Evolutionary conservation across 2,797 vertebrate genomes (phyloP).

Genomic region (Bradypus variegatus): DNA sequence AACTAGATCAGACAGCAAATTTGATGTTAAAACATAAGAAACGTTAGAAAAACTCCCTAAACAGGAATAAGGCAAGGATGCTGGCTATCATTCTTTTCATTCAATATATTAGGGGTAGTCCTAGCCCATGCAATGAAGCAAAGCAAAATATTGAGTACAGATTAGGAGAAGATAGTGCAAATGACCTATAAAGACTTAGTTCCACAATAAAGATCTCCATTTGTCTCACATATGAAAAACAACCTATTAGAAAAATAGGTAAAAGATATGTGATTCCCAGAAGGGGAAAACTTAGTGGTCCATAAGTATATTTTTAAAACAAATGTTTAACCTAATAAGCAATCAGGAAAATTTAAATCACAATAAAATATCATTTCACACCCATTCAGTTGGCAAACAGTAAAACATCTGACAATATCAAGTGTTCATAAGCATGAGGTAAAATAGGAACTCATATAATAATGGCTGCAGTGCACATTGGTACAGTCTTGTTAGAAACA

Average conservation of each 20-base stretch:
- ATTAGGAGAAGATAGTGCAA: background rate
- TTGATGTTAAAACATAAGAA: conserved; percentile 25
- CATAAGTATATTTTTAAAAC: background rate
- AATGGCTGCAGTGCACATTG: background rate
- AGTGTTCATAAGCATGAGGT: background rate
- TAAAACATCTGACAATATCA: background rate
- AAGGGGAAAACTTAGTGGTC: background rate
- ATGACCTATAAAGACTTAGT: background rate
- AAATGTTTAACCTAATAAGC: background rate
- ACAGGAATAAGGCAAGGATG: background rate
- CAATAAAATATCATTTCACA: background rate
- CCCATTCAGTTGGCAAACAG: background rate
- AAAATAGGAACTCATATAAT: background rate
- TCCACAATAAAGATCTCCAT: background rate
- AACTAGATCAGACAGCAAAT: background rate
- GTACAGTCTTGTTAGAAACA: background rate
- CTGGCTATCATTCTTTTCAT: background rate
- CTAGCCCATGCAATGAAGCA: background rate
- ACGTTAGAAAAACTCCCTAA: background rate
- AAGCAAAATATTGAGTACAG: background rate
- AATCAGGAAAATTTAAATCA: background rate
- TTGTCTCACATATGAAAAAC: background rate
- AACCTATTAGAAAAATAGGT: background rate
- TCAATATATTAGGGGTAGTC: background rate
- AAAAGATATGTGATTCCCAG: background rate